Evolutionary conservation across 2,888 invertebrate genomes (phyloP).

Genomic region (Caenorhabditis doughertyi): DNA sequence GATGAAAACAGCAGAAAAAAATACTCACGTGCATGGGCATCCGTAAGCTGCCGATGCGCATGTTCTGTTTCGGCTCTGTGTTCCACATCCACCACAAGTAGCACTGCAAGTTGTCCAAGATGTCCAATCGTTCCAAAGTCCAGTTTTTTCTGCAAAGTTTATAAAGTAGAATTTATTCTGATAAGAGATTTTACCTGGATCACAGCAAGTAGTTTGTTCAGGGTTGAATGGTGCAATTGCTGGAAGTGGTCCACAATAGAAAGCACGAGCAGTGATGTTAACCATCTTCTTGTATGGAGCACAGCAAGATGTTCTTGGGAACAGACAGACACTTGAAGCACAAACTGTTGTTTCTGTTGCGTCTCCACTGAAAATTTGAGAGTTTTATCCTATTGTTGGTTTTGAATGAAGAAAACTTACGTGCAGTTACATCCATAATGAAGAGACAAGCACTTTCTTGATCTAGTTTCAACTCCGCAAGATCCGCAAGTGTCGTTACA

Average conservation of each 20-base stretch:
- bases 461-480: constrained; percentile 63
- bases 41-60: constrained; percentile 69
- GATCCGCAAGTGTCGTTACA: constrained; percentile 76
- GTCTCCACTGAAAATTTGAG: constrained; percentile 53
- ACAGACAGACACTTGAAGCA: constrained; percentile 63
- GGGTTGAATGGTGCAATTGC: constrained; percentile 27
- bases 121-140: constrained; percentile 70
- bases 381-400: neutral
- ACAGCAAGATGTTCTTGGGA: constrained; percentile 71
- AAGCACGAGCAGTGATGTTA: constrained; percentile 30
- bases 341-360: constrained; percentile 33
- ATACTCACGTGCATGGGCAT: constrained; percentile 70
- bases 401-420: constrained; percentile 38
- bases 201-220: constrained; percentile 68
- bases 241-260: constrained; percentile 67
- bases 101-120: constrained; percentile 65
- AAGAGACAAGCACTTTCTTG: constrained; percentile 68
- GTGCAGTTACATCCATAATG: constrained; percentile 73
- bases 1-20: neutral
- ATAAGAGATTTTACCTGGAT: constrained; percentile 46
- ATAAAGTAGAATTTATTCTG: neutral
- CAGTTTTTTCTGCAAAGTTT: constrained; percentile 58
- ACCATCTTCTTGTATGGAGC: constrained; percentile 61
- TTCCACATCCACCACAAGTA: constrained; percentile 70
- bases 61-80: constrained; percentile 59